Evolutionary conservation across 2,113 vertebrate species (phyloP), one percentile per base, ranked within the genome.

Genomic region (Aix galericulata): DNA sequence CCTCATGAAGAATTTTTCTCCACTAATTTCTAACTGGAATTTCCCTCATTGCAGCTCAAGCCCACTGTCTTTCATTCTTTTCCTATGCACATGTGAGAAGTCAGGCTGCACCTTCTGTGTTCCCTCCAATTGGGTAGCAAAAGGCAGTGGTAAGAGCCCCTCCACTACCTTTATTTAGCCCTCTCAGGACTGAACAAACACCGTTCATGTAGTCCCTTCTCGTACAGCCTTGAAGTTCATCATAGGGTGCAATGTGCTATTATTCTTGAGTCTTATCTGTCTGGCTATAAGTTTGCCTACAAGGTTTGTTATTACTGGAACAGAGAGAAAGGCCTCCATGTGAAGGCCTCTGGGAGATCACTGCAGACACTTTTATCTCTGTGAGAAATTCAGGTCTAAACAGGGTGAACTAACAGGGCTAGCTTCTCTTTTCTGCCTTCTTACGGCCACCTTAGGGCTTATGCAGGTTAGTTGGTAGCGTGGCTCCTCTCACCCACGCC

Each of bases 271-370:
- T 8, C 78, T 96, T 97, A 97, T 97, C 96, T 86, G 56, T 44
- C 0, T 0, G 38, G 50, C 50, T 91, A 78, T 83, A 76, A 67
- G 55, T 60, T 59, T 77, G 38, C 58, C 0, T 1, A 44, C 91
- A 95, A 97, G 87, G 91, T 93, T 95, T 90, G 31, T 96, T 96
- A 56, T 88, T 64, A 23, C 69, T 94, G 94, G 94, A 86, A 46
- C 66, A 81, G 50, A 72, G 44, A 82, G 76, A 68, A 78, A 91
- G 92, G 55, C 31, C 91, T 92, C 72, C 1, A 4, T 86, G 91
- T 81, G 95, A 97, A 97, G 95, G 96, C 48, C 94, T 67, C 52
- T 76, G 76, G 58, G 79, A 53, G 20, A 77, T 48, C 55, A 13
- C 67, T 50, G 78, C 67, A 89, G 87, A 83, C 80, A 26, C 31